These are phyloP conservation scores for Minunthozetes semirufus DNA, from an alignment of 2,888 invertebrate species.

Conservation along the genomic window DNA sequence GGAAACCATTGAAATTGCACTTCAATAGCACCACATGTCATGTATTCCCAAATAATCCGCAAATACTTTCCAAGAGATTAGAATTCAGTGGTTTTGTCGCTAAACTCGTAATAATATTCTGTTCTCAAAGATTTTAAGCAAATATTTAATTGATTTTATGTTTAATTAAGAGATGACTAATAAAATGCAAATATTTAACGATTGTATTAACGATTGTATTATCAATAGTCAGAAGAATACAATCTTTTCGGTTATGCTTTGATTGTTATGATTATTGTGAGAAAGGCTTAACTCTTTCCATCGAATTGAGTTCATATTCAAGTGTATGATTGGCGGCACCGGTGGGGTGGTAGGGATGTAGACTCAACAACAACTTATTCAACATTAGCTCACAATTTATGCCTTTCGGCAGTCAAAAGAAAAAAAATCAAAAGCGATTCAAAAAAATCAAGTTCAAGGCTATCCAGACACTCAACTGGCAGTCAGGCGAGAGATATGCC, in stretches of 20 bases:
- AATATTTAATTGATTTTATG: too few species aligned
- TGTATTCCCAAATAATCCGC: too few species aligned
- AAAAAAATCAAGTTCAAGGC: conserved; percentile 31
- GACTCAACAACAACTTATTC: background rate
- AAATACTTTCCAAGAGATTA: too few species aligned
- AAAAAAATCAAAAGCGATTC: background rate
- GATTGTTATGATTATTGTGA: background rate
- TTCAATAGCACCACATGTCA: too few species aligned
- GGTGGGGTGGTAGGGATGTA: conserved; percentile 18
- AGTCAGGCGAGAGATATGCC: background rate
- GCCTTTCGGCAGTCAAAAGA: conserved; percentile 10
- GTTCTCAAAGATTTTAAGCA: too few species aligned
- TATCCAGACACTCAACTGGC: background rate
- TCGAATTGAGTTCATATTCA: background rate
- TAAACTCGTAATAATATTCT: too few species aligned
- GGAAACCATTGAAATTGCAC: too few species aligned
- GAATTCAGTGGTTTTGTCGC: too few species aligned
- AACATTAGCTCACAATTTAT: conserved; percentile 11
- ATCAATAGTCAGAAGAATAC: background rate
- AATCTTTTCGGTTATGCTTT: background rate
- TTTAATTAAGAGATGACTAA: too few species aligned
- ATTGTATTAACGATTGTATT: too few species aligned
- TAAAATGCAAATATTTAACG: too few species aligned
- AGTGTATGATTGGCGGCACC: conserved; percentile 4
- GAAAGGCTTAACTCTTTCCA: background rate